Conservation (phyloP, 35 echinoderm and acorn worm genomes). For the Apostichopus californicus region DNA sequence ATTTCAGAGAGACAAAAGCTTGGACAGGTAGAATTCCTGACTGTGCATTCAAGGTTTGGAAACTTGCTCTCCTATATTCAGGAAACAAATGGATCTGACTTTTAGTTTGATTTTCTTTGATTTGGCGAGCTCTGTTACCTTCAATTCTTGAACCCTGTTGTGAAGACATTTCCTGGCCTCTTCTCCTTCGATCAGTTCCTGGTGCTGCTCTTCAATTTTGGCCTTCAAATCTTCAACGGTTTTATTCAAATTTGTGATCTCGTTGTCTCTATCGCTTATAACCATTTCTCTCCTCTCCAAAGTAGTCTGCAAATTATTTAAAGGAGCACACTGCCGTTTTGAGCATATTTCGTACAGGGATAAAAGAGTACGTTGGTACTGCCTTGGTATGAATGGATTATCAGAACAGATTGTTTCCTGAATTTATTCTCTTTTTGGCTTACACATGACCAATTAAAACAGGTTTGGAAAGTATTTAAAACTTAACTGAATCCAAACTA, state of each 20-base stretch:
- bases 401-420: no score
- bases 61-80: no score
- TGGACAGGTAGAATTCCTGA: no score
- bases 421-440: no score
- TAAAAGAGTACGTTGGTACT: not conserved
- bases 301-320: not conserved
- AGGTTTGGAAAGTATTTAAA: no score
- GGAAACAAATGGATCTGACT: no score
- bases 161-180: not conserved
- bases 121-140: not conserved
- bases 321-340: not conserved
- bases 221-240: not conserved
- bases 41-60: no score
- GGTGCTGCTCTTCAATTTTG: not conserved
- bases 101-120: no score
- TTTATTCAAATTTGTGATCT: not conserved
- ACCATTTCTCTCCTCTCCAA: not conserved
- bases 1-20: no score
- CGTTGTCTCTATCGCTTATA: not conserved
- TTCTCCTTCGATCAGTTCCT: not conserved
- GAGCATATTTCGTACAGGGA: no score
- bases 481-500: no score
- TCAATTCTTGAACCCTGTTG: constrained; percentile 77
- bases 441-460: no score
- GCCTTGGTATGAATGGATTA: not conserved